Evolutionary conservation across 1,140 invertebrate species (phyloP), one percentile per base, ranked within the genome.

Genomic region (Scaptomyza graminum): DNA sequence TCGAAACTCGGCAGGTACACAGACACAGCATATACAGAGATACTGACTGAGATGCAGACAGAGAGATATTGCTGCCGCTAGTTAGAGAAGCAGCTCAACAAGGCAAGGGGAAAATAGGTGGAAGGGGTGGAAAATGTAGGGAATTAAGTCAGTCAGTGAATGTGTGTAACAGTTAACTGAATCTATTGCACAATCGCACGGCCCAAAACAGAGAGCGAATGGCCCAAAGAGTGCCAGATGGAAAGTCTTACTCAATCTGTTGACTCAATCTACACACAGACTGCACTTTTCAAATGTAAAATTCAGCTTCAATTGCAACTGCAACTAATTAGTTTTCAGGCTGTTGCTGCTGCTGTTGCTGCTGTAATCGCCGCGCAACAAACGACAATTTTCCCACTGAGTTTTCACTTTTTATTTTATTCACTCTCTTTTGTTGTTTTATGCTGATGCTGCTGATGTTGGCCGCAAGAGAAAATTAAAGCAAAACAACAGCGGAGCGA

Each of bases 311-410:
- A 55, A 52, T 5, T 34, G 50, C 77, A 85, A 80, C 61, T 61
- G 83, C 67, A 82, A 88, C 82, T 88, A 87, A 87, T 87, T 87
- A 87, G 82, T 87, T 87, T 87, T 68, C 60, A 75, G 74, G 65
- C 81, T 74, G 76, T 44, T 60, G 43, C 22, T 66, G 54, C 56
- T 39, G 43, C 56, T 44, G 46, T 43, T 66, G 77, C 54, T 68
- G 74, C 79, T 52, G 79, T 87, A 85, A 85, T 87, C 74, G 65
- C 59, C 77, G 65, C 79, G 46, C 66, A 77, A 79, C 76, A 77
- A 78, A 73, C 81, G 83, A 87, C 83, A 87, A 82, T 88, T 87
- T 87, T 87, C 82, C 79, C 82, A 87, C 82, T 76, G 78, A 67
- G 72, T 87, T 87, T 87, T 87, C 83, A 72, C 78, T 85, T 87